Base-by-base conservation (phyloP, 2,797 vertebrate species). In the Zenarchopterus dispar region DNA sequence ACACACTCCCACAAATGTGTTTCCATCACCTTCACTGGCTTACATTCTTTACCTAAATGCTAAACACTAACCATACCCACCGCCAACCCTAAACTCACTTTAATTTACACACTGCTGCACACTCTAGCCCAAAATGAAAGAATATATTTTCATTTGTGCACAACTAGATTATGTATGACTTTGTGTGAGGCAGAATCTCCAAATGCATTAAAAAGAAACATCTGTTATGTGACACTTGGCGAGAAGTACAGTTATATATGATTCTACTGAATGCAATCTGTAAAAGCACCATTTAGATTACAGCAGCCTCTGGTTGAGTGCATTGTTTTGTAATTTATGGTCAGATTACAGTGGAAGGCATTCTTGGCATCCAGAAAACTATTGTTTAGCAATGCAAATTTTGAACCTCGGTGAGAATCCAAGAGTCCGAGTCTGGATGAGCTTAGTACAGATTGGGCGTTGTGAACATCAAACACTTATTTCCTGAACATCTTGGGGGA, bases 381-480 rank as follows among this genome's bases (percentile, higher is more conserved):
- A 73, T 83, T 75, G 79, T 85, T 81, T 48, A 1, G 51, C 10
- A 63, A 83, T 77, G 70, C 80, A 82, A 78, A 84, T 80, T 50
- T 77, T 53, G 49, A 78, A 56, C 72, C 61, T 82, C 1, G 51
- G 52, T 65, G 55, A 51, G 61, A 77, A 66, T 73, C 62, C 64
- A 50, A 65, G 71, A 43, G 70, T 16, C 44, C 54, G 44, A 69
- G 71, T 73, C 50, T 51, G 66, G 50, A 81, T 66, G 70, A 78
- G 75, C 78, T 81, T 57, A 72, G 70, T 51, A 50, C 57, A 78
- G 78, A 62, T 62, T 72, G 74, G 75, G 41, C 56, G 71, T 73
- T 84, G 76, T 78, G 77, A 79, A 80, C 81, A 86, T 88, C 82
- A 86, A 84, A 85, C 46, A 19, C 59, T 71, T 68, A 78, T 78